A percentile compares a stretch with the other conserved stretches of the same genome.
phyloP scores from a whole-genome alignment of 1,140 invertebrate species.

The Scaptomyza graminum region DNA sequence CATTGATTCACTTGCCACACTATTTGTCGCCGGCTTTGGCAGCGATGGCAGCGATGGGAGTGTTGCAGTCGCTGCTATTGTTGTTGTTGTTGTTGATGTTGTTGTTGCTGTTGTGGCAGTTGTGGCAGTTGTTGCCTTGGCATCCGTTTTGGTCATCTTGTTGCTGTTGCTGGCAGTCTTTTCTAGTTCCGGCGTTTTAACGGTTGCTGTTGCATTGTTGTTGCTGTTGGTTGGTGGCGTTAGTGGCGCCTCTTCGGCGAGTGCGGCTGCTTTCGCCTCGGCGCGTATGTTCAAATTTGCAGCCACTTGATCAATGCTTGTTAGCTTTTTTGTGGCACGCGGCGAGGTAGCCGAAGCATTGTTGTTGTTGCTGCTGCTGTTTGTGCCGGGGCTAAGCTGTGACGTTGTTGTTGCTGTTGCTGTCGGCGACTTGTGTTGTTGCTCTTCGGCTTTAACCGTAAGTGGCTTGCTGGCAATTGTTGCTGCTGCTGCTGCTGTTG shows the following conservation, averaged over 20 bases:
- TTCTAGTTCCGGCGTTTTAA: slow-evolving; percentile 54
- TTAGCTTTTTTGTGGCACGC: slow-evolving; percentile 65
- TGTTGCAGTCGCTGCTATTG: slow-evolving; percentile 8
- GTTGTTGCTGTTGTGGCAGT: slow-evolving; percentile 1
- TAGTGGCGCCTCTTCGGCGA: slow-evolving; percentile 62
- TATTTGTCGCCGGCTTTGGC: slow-evolving; percentile 3
- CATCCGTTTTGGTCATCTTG: neutral
- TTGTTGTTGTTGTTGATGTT: neutral
- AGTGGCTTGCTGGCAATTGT: slow-evolving; percentile 43
- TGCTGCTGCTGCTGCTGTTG: slow-evolving; percentile 11
- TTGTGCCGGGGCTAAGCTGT: slow-evolving; percentile 36
- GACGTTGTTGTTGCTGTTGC: slow-evolving; percentile 19
- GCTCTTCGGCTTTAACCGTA: slow-evolving; percentile 53
- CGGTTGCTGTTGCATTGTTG: slow-evolving; percentile 10
- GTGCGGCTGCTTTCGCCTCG: slow-evolving; percentile 74
- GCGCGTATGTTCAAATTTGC: slow-evolving; percentile 80
- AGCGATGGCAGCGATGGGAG: slow-evolving; percentile 30
- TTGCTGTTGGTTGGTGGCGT: slow-evolving; percentile 6
- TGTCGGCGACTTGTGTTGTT: slow-evolving; percentile 36
- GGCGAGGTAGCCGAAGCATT: slow-evolving; percentile 53
- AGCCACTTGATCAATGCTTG: slow-evolving; percentile 81
- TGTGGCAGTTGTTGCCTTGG: neutral
- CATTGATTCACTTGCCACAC: slow-evolving; percentile 26
- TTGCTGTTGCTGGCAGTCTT: slow-evolving; percentile 19
- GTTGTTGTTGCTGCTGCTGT: slow-evolving; percentile 26